A percentile compares a stretch with the other conserved stretches of the same genome.
phyloP scores from a whole-genome alignment of 2,888 invertebrate genomes.

The Oscheius sp. region DNA sequence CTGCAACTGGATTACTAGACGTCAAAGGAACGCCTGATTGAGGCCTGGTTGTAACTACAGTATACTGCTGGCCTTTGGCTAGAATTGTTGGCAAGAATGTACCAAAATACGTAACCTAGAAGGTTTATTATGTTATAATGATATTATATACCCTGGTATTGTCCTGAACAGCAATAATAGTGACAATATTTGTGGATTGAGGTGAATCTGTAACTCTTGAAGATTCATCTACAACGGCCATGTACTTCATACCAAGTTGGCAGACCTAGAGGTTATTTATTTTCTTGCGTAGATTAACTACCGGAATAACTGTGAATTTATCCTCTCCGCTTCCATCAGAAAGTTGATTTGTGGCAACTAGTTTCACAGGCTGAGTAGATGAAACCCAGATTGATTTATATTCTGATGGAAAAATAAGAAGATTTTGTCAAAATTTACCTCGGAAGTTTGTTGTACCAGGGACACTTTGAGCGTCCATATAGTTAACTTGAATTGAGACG shows the following conservation, averaged over 20 bases:
- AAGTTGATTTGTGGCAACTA: conserved; percentile 20
- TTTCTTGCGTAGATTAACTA: neutral
- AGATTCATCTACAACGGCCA: conserved; percentile 26
- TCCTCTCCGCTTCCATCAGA: conserved; percentile 21
- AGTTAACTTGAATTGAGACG: conserved; percentile 10
- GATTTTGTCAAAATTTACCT: too few relatives aligned
- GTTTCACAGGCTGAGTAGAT: neutral
- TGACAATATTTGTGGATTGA: conserved; percentile 23
- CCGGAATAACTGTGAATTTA: conserved; percentile 23
- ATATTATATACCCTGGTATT: conserved; percentile 3
- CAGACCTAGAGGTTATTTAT: conserved; percentile 13
- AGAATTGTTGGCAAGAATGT: neutral
- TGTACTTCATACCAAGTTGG: conserved; percentile 22
- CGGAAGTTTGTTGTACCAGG: neutral
- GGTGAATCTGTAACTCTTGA: neutral
- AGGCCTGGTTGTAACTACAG: conserved; percentile 3
- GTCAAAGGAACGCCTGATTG: neutral
- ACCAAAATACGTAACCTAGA: conserved; percentile 3
- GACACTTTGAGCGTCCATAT: conserved; percentile 8
- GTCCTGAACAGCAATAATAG: conserved; percentile 28
- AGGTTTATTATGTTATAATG: neutral
- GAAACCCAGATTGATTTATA: conserved; percentile 16
- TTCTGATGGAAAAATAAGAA: neutral
- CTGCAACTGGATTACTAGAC: conserved; percentile 24
- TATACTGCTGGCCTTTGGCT: conserved; percentile 3